phyloP scores from a whole-genome alignment of 2,888 invertebrate genomes.

The Diogma glabrata region DNA sequence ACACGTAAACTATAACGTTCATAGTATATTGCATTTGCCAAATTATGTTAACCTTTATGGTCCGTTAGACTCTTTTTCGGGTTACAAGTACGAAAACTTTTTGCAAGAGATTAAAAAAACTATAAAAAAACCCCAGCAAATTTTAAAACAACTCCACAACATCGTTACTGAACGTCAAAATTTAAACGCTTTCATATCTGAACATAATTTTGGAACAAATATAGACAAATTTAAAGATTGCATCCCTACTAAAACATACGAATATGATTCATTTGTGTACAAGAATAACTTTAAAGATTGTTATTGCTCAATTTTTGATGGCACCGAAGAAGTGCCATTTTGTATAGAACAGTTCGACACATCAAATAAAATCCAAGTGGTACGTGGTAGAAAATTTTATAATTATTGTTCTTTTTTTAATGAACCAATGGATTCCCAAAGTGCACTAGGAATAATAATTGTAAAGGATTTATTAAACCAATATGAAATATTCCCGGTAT shows the following conservation, averaged over 20 bases:
- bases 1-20: not conserved
- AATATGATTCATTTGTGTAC: not conserved
- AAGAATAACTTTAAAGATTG: not conserved
- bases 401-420: not conserved
- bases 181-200: not conserved
- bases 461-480: not conserved
- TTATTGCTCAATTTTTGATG: not conserved
- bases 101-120: too few relatives aligned
- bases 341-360: not conserved
- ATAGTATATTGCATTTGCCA: conserved; percentile 3
- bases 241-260: not conserved
- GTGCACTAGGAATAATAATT: not conserved
- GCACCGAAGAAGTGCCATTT: not conserved
- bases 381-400: not conserved
- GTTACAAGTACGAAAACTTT: too few relatives aligned
- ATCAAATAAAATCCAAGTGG: too few relatives aligned
- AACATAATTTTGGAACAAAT: not conserved
- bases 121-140: not conserved
- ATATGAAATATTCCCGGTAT: not conserved
- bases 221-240: not conserved
- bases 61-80: not conserved
- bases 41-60: not conserved
- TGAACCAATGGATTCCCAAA: not conserved
- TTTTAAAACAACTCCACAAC: not conserved
- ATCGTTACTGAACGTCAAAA: not conserved